Percentiles rank a stretch among this genome's conserved stretches.
Conservation (phyloP, 2,113 vertebrate species). For the Tenrec ecaudatus region DNA sequence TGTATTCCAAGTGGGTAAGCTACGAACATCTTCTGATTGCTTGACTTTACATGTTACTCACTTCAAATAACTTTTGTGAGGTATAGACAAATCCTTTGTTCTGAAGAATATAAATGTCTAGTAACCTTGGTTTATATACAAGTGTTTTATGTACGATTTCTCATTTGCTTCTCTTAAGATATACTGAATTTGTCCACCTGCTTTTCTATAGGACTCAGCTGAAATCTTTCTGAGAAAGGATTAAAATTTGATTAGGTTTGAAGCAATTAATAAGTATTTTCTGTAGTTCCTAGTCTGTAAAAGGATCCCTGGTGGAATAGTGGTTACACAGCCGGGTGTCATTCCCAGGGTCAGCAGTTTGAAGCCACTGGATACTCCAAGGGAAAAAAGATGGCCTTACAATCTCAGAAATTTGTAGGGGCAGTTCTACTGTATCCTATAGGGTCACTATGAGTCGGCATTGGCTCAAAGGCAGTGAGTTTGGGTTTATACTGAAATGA, state of each 20-base stretch:
- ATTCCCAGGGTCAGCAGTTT: too few relatives aligned
- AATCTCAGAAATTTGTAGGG: too few relatives aligned
- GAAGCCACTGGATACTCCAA: too few relatives aligned
- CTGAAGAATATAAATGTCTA: neutral
- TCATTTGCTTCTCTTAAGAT: too few relatives aligned
- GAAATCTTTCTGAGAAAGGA: neutral
- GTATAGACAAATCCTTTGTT: neutral
- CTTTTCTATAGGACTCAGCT: neutral
- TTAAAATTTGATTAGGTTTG: neutral
- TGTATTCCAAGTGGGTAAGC: slow-evolving; percentile 92
- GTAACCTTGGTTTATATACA: too few relatives aligned
- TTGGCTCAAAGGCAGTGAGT: too few relatives aligned
- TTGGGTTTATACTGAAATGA: neutral
- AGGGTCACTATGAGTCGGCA: too few relatives aligned
- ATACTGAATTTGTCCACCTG: neutral
- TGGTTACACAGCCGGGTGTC: too few relatives aligned
- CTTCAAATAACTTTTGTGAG: slow-evolving; percentile 5
- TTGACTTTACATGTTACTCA: neutral
- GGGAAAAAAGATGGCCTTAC: too few relatives aligned
- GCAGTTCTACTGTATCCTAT: too few relatives aligned
- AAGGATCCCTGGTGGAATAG: too few relatives aligned
- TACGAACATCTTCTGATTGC: neutral
- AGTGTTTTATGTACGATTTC: too few relatives aligned
- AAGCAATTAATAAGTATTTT: neutral
- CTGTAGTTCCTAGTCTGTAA: neutral